These are phyloP conservation scores for Microctonus aethiopoides DNA, from an alignment of 2,888 invertebrate genomes.

Conservation along the genomic window DNA sequence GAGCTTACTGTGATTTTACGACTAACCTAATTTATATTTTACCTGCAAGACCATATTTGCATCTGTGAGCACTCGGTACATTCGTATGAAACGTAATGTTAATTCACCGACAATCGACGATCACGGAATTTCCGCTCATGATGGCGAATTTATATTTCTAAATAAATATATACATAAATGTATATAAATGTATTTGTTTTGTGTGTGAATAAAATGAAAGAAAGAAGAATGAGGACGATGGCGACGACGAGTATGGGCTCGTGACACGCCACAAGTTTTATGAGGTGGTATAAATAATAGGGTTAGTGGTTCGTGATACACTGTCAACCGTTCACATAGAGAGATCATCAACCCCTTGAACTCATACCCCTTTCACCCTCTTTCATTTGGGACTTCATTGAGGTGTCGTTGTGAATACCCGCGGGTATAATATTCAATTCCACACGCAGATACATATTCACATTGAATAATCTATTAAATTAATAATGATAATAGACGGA, in stretches of 20 bases:
- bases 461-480: not conserved
- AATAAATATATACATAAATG: not conserved
- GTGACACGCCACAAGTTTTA: constrained; percentile 65
- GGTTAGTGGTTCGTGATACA: constrained; percentile 63
- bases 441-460: not conserved
- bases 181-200: not conserved
- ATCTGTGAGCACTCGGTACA: not conserved
- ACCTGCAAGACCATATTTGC: constrained; percentile 8
- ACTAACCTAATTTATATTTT: constrained; percentile 25
- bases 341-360: constrained; percentile 7
- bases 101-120: constrained; percentile 38
- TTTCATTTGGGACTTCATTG: not conserved
- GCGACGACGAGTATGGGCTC: constrained; percentile 52
- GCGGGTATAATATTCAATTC: not conserved
- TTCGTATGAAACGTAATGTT: constrained; percentile 27
- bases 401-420: not conserved
- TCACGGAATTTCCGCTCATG: constrained; percentile 36
- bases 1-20: constrained; percentile 35
- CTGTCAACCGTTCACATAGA: constrained; percentile 51
- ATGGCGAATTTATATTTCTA: not conserved
- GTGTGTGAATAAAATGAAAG: constrained; percentile 9
- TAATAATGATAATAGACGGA: not conserved
- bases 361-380: not conserved
- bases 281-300: constrained; percentile 63
- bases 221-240: constrained; percentile 25